phyloP scores from a whole-genome alignment of 2,113 vertebrate genomes.

The Chloropsis hardwickii region DNA sequence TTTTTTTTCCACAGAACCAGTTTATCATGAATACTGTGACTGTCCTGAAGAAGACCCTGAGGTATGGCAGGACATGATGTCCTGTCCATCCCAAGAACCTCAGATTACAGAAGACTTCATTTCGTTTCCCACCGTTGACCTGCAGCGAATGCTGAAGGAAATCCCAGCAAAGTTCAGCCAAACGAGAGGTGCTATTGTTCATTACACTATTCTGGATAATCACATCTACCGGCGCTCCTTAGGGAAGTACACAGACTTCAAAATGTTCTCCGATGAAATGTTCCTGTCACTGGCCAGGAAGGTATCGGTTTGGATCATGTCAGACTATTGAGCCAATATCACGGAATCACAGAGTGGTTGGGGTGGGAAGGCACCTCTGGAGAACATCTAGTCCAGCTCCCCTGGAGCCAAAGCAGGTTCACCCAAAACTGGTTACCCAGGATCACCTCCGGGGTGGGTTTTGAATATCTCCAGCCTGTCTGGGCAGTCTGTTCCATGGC shows the following conservation, averaged over 20 bases:
- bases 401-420: neutral
- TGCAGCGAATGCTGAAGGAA: slow-evolving; percentile 81
- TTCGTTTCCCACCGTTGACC: slow-evolving; percentile 82
- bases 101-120: slow-evolving; percentile 84
- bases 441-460: neutral
- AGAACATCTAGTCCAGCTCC: neutral
- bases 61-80: slow-evolving; percentile 76
- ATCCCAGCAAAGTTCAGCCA: slow-evolving; percentile 81
- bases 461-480: neutral
- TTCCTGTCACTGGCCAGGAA: slow-evolving; percentile 88
- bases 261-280: slow-evolving; percentile 96
- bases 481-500: neutral
- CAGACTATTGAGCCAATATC: neutral
- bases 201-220: slow-evolving; percentile 86
- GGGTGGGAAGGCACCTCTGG: neutral
- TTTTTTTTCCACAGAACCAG: slow-evolving; percentile 74
- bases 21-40: slow-evolving; percentile 90
- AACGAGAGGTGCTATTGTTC: slow-evolving; percentile 83
- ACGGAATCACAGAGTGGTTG: neutral
- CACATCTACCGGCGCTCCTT: slow-evolving; percentile 82
- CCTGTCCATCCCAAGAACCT: slow-evolving; percentile 80
- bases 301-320: slow-evolving; percentile 65
- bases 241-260: slow-evolving; percentile 96
- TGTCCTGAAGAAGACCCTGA: slow-evolving; percentile 80
- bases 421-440: neutral